Conservation (phyloP, 2,888 invertebrate genomes). For the Lasioglossum zephyrum region DNA sequence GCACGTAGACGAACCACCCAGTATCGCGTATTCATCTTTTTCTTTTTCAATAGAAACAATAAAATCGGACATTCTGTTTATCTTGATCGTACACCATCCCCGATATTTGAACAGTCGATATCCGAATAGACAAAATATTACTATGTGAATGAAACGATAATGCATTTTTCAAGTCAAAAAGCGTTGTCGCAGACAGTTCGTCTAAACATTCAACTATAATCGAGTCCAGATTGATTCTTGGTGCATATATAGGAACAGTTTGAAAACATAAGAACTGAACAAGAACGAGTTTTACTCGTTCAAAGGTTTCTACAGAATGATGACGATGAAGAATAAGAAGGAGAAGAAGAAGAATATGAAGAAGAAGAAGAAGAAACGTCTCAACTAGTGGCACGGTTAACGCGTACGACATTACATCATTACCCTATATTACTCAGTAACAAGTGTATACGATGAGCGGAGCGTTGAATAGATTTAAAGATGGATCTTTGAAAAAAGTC, state of each 20-base stretch:
- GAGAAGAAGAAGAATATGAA: not conserved
- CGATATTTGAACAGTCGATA: not conserved
- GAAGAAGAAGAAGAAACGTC: constrained; percentile 7
- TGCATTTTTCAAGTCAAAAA: not conserved
- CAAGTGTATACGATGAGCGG: constrained; percentile 48
- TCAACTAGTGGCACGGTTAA: constrained; percentile 20
- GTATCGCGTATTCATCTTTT: not conserved
- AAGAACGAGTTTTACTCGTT: constrained; percentile 13
- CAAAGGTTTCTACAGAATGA: constrained; percentile 11
- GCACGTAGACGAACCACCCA: not conserved
- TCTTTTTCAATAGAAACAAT: not conserved
- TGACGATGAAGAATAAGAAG: not conserved
- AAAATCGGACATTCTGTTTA: not conserved
- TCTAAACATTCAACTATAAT: not conserved
- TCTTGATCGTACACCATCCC: not conserved
- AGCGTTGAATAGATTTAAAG: constrained; percentile 28
- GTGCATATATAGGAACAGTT: constrained; percentile 24
- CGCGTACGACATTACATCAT: constrained; percentile 29
- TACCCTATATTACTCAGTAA: constrained; percentile 30
- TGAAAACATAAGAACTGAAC: not conserved
- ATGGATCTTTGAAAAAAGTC: constrained; percentile 6
- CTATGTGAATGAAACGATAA: not conserved
- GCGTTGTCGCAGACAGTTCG: not conserved
- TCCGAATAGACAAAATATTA: not conserved
- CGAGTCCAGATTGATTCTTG: not conserved